Conservation (phyloP, 2,113 vertebrate species). For the Gymnarchus niloticus region DNA sequence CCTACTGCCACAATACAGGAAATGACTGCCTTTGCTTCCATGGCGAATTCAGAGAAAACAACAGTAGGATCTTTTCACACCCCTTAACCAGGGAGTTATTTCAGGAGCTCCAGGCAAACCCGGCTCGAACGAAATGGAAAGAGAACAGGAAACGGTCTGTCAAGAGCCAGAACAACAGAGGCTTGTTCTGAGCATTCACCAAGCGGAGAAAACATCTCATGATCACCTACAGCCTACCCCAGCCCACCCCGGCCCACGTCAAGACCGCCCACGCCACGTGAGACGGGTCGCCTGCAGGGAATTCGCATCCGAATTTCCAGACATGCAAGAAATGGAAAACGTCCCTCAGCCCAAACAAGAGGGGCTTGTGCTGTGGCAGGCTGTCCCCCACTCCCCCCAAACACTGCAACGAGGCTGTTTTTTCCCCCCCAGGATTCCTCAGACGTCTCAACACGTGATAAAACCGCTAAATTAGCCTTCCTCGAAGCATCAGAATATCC, state of each 20-base stretch:
- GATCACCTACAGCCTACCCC: not conserved
- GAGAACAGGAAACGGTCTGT: conserved; percentile 13
- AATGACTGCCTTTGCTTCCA: conserved; percentile 19
- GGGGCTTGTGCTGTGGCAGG: too few relatives aligned
- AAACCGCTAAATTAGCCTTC: not conserved
- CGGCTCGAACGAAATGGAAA: not conserved
- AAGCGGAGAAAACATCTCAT: not conserved
- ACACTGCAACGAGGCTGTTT: not conserved
- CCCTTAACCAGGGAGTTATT: not conserved
- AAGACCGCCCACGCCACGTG: not conserved
- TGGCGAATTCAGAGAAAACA: conserved; percentile 14
- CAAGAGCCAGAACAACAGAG: not conserved
- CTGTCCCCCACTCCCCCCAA: not conserved
- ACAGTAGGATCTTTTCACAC: conserved; percentile 3
- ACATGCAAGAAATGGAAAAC: not conserved
- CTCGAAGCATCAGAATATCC: too few relatives aligned
- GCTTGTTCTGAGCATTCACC: not conserved
- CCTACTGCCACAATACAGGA: not conserved
- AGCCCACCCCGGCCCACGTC: not conserved
- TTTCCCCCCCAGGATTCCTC: not conserved
- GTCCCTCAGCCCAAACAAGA: not conserved
- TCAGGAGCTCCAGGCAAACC: not conserved
- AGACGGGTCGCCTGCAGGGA: not conserved
- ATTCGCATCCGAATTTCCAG: not conserved
- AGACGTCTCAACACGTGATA: not conserved